Evolutionary conservation across 92 coral and sea anemone species (phyloP), one percentile per base, ranked within the genome.

Genomic region (Porites evermanni): DNA sequence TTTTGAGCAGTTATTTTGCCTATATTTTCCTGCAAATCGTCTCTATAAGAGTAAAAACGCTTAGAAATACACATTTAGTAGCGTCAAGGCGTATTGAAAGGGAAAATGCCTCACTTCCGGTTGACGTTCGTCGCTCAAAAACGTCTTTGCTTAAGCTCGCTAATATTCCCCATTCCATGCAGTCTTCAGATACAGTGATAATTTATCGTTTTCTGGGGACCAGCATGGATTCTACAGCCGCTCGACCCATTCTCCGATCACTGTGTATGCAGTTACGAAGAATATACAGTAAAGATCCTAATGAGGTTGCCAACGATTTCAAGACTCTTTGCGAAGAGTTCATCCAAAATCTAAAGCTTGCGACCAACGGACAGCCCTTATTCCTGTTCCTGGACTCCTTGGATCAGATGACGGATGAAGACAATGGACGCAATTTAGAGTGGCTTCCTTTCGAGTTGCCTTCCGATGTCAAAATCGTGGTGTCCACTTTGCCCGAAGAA

Each of bases 371-470:
- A 6, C 81, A 71, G 18, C 77, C 90, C 12, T 52, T 86, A 12
- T 1, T 61, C n/a, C 9, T 86, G 17, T 86, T 86, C 64, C 71
- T 86, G 64, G 90, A 86, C 77, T 86, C 90, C 2, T 59, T 86
- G 71, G 90, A 86, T 71, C 85, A 86, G 73, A 53, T 86, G 52
- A 64, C 90, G 4, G 86, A 86, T 60, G 90, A 86, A 29, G 74
- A 86, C 21, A 75, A 72, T 23, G 90, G 71, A 29, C 90, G 90
- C 7, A 80, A 79, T 72, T 77, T 86, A 72, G 86, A 70, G 18
- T 86, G 90, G 90, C 75, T 86, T 67, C 90, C 86, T 1, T 72
- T 86, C 12, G 73, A 60, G 66, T 63, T 86, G 73, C 90, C 90
- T 14, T 56, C 53, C 21, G 44, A 86, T 54, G 86, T 86, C 24